These are phyloP conservation scores for Cyclophora albipunctata DNA, from an alignment of 2,888 invertebrate species.

Conservation along the genomic window DNA sequence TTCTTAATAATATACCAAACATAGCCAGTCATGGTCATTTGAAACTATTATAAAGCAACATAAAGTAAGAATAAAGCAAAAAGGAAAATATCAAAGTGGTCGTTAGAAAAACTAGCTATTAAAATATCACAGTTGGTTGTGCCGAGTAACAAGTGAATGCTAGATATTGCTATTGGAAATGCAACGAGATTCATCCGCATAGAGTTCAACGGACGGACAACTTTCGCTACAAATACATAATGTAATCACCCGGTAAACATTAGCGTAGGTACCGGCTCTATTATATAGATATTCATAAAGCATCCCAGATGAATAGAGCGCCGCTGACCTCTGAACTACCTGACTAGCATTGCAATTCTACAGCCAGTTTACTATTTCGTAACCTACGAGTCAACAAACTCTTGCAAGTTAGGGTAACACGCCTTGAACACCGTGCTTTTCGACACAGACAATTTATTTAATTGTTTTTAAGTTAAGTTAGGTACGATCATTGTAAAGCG, in stretches of 20 bases:
- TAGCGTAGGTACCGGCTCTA: slow-evolving; percentile 8
- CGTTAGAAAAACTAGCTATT: neutral
- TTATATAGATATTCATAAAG: slow-evolving; percentile 6
- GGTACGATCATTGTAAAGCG: too few relatives aligned
- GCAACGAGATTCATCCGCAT: slow-evolving; percentile 46
- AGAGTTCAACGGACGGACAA: slow-evolving; percentile 48
- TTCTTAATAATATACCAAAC: too few relatives aligned
- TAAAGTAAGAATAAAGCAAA: too few relatives aligned
- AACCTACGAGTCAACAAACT: slow-evolving; percentile 4
- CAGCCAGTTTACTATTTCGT: slow-evolving; percentile 9
- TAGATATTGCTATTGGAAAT: slow-evolving; percentile 33
- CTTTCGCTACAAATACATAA: slow-evolving; percentile 53
- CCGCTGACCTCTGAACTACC: slow-evolving; percentile 24
- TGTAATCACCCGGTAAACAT: slow-evolving; percentile 22
- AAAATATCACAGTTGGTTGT: slow-evolving; percentile 5
- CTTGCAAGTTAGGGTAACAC: neutral
- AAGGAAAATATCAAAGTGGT: too few relatives aligned
- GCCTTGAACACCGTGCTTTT: too few relatives aligned
- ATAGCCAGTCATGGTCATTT: too few relatives aligned
- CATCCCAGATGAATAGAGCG: slow-evolving; percentile 15
- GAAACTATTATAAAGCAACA: too few relatives aligned
- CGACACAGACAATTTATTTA: too few relatives aligned
- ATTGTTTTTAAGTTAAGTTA: too few relatives aligned
- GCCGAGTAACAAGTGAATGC: slow-evolving; percentile 27
- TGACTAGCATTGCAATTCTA: slow-evolving; percentile 18